Evolutionary conservation across 2,113 vertebrate genomes (phyloP).

Genomic region (Tachuris rubrigastra): DNA sequence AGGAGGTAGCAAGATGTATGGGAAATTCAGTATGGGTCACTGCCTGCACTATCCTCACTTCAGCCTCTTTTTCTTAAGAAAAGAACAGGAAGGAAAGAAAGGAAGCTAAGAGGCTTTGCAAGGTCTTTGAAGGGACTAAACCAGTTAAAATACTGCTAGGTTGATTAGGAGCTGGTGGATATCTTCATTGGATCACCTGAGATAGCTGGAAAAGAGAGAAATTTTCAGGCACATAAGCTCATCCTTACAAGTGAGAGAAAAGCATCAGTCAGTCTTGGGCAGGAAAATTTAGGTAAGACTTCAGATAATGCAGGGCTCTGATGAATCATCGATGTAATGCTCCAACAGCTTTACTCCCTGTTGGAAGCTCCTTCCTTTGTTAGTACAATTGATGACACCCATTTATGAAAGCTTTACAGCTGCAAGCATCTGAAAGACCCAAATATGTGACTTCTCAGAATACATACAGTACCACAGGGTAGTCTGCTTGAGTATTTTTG

Average conservation of each 20-base stretch:
- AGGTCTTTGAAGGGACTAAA: not conserved
- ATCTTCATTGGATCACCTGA: not conserved
- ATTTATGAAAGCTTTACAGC: not conserved
- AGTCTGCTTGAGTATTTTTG: not conserved
- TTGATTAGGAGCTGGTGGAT: not conserved
- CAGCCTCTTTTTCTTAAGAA: not conserved
- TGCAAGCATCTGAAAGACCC: not conserved
- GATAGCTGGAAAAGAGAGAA: not conserved
- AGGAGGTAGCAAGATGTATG: not conserved
- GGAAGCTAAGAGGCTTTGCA: not conserved
- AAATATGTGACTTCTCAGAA: not conserved
- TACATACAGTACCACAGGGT: not conserved
- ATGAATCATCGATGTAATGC: not conserved
- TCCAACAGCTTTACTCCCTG: not conserved
- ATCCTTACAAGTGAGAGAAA: not conserved
- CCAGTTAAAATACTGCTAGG: not conserved
- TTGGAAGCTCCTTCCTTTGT: not conserved
- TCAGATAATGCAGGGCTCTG: not conserved
- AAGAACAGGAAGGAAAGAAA: not conserved
- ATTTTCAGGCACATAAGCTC: not conserved
- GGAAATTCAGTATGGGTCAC: not conserved
- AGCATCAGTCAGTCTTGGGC: not conserved
- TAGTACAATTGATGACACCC: not conserved
- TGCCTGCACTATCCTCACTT: not conserved
- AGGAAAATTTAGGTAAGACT: not conserved